Evolutionary conservation across 2,888 invertebrate species (phyloP), one percentile per base, ranked within the genome.

Genomic region (Nomada hirtipes): DNA sequence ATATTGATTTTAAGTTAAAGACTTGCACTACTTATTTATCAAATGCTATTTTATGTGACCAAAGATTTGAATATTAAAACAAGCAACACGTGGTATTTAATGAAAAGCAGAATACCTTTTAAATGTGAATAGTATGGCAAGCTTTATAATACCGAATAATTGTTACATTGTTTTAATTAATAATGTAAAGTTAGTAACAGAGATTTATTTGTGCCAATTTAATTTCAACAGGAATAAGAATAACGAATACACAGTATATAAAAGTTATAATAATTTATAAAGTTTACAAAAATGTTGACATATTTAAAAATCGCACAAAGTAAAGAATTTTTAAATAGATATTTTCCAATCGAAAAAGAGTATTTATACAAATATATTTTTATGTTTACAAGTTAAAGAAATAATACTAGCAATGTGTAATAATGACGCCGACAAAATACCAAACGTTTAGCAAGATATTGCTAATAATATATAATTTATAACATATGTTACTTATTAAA

Each of bases 151-250:
- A 72, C 55, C 73, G 47, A 71, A 61, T 60, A 68, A 81, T 80
- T 77, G 73, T 80, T 86, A 70, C 73, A 63, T 77, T 50, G 20
- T 74, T 67, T 69, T 72, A 84, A 72, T 86, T 71, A 83, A 76
- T 13, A 50, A 29, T 57, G 52, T 67, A 20, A 50, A 73, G 52
- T 55, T 67, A 52, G 52, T 42, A 55, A 73, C 53, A 67, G 13
- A 79, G 59, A 78, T 79, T 79, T 87, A 85, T 83, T 83, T 88
- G 80, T 83, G 75, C 63, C 69, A 80, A 79, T 85, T 83, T 81
- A 82, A 84, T 80, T 82, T 71, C 44, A 78, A 50, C 71, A 77
- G 55, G 71, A 65, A 70, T 70, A 76, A 79, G 55, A 59, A 63
- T 77, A 78, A 65, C 7, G 50, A 71, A 67, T 78, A 68, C 36